Conservation (phyloP, 2,797 vertebrate genomes). For the Hozukius guyotensis region DNA sequence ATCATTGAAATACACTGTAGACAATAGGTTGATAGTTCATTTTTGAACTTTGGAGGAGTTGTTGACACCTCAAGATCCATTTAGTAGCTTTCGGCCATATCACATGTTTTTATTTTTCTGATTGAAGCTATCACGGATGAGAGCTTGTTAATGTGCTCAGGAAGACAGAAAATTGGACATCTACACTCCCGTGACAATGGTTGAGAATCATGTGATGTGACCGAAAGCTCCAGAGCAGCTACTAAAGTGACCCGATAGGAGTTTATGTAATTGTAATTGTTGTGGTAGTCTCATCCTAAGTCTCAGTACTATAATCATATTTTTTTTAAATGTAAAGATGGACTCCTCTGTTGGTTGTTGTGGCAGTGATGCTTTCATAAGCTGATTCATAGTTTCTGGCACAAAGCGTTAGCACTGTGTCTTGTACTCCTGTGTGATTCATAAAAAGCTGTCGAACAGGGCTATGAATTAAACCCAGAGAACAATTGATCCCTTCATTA, state of each 20-base stretch:
- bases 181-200: too few species aligned
- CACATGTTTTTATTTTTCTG: neutral
- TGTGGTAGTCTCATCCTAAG: neutral
- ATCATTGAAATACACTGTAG: neutral
- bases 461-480: neutral
- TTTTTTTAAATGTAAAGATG: neutral
- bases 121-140: neutral
- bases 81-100: neutral
- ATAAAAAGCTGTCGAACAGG: neutral
- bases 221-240: neutral
- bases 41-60: neutral
- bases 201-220: neutral
- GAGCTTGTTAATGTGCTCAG: too few species aligned
- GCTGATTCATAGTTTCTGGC: neutral
- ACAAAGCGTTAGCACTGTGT: neutral
- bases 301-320: neutral
- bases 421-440: neutral
- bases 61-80: neutral
- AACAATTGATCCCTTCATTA: neutral
- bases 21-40: neutral
- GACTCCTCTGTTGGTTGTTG: neutral
- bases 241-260: neutral
- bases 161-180: neutral
- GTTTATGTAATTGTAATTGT: neutral
- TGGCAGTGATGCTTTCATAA: neutral